These are phyloP conservation scores for Thamnaconus septentrionalis DNA, from an alignment of 2,113 vertebrate genomes.

Conservation along the genomic window DNA sequence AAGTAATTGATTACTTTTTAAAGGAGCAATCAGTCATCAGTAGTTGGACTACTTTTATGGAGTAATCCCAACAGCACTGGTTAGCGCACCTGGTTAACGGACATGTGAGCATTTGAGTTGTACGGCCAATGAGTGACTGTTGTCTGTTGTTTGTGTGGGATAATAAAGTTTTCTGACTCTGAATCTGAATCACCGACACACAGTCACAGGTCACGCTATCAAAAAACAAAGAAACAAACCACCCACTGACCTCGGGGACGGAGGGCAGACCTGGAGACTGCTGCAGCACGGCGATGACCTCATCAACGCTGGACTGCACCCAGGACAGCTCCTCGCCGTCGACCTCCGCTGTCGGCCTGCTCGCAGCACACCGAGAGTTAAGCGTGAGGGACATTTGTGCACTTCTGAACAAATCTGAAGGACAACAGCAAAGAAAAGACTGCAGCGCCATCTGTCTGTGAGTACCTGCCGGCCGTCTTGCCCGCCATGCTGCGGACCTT, in stretches of 20 bases:
- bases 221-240: background rate
- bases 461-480: slow-evolving; percentile 80
- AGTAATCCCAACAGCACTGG: no score
- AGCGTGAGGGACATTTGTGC: background rate
- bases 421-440: background rate
- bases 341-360: slow-evolving; percentile 80
- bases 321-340: slow-evolving; percentile 81
- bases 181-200: background rate
- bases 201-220: background rate
- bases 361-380: background rate
- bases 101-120: no score
- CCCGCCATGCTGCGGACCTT: slow-evolving; percentile 78
- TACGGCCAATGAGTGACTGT: no score
- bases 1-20: no score
- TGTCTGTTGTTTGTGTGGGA: no score
- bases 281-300: slow-evolving; percentile 82
- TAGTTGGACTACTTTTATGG: no score
- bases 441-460: background rate
- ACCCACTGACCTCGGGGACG: slow-evolving; percentile 73
- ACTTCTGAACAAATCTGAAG: background rate
- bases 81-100: no score
- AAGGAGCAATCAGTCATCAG: no score
- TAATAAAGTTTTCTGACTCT: no score
- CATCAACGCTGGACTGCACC: slow-evolving; percentile 83
- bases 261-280: slow-evolving; percentile 70